Evolutionary conservation across 2,113 vertebrate genomes (phyloP), one percentile per base, ranked within the genome.

Genomic region (Pomatorhinus ruficollis): DNA sequence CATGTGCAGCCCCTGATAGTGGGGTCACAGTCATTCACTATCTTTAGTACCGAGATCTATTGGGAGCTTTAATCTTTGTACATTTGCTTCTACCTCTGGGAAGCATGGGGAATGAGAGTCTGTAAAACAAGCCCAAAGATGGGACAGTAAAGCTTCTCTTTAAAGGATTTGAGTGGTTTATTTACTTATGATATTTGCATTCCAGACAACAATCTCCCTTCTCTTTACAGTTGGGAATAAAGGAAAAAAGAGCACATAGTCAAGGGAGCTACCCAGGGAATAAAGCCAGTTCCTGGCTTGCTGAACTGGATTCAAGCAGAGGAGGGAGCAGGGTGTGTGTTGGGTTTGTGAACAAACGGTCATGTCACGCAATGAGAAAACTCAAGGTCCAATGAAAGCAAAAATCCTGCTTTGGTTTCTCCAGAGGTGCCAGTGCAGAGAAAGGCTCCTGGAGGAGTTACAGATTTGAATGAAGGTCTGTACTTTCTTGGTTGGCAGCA

Each of bases 321-420:
- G 83, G 72, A 89, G 83, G 83, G 72, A 83, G 80, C 39, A 90
- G 83, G 61, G 80, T 13, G 25, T 57, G 33, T 35, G 60, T 47
- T 92, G 49, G 64, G 88, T 87, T 88, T 96, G 71, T 3, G 57
- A 93, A 94, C 86, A 93, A 95, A 83, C 1, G 56, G 60, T 70
- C 88, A 64, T 95, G 90, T 92, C 96, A 95, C n/a, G 89, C 93
- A 97, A 94, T 7, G 57, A 87, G 92, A 96, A 91, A 95, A 90
- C 23, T 44, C 88, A 92, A 82, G 83, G 49, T 96, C 92, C 88
- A 89, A 90, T 44, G 89, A 96, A 94, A 96, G 96, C 90, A 96
- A 75, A 91, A 92, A 50, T 42, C 49, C 90, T 87, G 31, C 76
- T 95, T 93, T 83, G 83, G 93, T 94, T 97, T 95, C 89, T 89